Conservation (phyloP, 2,797 vertebrate genomes). For the Xyrichtys novacula region DNA sequence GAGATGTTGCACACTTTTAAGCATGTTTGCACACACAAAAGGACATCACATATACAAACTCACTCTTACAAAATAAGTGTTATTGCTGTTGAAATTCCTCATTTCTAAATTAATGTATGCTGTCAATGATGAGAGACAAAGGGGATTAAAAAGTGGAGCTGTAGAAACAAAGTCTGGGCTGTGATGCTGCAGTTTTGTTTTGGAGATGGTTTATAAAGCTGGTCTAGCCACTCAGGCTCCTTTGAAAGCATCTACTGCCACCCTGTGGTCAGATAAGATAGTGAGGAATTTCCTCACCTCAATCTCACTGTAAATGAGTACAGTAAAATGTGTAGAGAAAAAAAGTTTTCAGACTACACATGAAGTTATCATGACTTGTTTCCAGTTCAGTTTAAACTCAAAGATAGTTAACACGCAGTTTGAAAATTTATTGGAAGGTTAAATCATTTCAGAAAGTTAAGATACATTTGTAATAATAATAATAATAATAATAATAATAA, state of each 20-base stretch:
- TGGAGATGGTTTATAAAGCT: slow-evolving; percentile 19
- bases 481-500: too few species aligned
- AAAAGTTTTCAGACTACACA: too few species aligned
- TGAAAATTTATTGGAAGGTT: too few species aligned
- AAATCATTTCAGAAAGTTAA: too few species aligned
- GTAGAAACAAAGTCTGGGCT: slow-evolving; percentile 33
- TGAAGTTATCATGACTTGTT: too few species aligned
- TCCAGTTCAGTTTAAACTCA: too few species aligned
- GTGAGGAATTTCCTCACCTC: too few species aligned
- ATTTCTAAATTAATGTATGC: background rate
- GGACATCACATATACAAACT: background rate
- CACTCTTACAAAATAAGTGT: too few species aligned
- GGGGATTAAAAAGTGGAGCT: background rate
- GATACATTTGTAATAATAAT: too few species aligned
- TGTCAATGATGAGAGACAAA: background rate
- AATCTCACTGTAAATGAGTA: too few species aligned
- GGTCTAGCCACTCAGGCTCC: background rate
- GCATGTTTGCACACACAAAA: background rate
- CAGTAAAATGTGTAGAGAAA: too few species aligned
- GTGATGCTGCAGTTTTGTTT: slow-evolving; percentile 66
- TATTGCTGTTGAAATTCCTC: background rate
- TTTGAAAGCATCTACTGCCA: slow-evolving; percentile 37
- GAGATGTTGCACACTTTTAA: background rate
- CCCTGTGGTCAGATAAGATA: slow-evolving; percentile 39
- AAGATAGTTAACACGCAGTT: too few species aligned